phyloP scores from a whole-genome alignment of 2,888 invertebrate genomes.

The Anthophora plumipes region DNA sequence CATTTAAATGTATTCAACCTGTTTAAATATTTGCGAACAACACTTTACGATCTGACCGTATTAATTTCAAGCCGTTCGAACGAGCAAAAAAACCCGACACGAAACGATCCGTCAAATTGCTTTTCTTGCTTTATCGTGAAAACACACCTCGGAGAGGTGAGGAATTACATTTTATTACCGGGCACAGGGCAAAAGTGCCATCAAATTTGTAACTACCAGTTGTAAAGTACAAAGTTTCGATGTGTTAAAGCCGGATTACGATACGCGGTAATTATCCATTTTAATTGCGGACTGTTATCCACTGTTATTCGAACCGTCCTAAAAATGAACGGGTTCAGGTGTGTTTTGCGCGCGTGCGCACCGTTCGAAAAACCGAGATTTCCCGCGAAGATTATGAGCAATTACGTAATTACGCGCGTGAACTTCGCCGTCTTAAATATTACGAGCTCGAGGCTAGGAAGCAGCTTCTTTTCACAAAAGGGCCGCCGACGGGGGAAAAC shows the following conservation, averaged over 20 bases:
- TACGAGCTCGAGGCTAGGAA: neutral
- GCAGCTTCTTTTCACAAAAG: neutral
- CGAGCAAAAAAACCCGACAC: neutral
- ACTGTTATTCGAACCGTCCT: constrained; percentile 22
- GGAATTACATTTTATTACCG: constrained; percentile 54
- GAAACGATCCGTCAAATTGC: constrained; percentile 4
- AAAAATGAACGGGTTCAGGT: constrained; percentile 35
- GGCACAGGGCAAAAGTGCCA: constrained; percentile 27
- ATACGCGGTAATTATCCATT: constrained; percentile 52
- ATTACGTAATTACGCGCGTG: constrained; percentile 26
- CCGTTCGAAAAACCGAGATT: constrained; percentile 21
- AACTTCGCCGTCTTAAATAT: constrained; percentile 14
- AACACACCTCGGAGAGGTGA: constrained; percentile 30
- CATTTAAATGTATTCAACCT: neutral
- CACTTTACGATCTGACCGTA: neutral
- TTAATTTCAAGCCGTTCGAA: neutral
- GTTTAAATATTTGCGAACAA: neutral
- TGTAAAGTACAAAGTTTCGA: constrained; percentile 54
- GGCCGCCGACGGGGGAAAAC: neutral
- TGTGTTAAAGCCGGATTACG: constrained; percentile 54
- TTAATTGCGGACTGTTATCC: constrained; percentile 51
- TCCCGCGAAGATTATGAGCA: constrained; percentile 16
- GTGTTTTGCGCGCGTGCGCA: neutral
- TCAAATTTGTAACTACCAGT: constrained; percentile 49
- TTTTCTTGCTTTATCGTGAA: constrained; percentile 22